phyloP scores from a whole-genome alignment of 2,888 invertebrate genomes.

The Eristalis tenax region DNA sequence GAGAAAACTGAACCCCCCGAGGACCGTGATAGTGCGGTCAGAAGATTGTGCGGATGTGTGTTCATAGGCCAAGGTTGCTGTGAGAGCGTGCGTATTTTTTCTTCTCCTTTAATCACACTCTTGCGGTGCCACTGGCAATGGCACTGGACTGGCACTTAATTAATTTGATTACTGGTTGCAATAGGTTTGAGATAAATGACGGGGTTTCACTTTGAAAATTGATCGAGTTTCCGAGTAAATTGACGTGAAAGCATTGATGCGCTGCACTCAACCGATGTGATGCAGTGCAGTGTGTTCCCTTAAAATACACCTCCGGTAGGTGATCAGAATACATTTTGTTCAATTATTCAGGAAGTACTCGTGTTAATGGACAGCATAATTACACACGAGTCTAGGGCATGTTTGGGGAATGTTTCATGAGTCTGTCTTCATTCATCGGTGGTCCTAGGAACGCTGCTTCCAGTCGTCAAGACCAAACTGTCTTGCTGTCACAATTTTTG shows the following conservation, averaged over 20 bases:
- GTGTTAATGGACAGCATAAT: neutral
- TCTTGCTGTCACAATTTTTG: too few relatives aligned
- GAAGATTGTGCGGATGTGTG: constrained; percentile 9
- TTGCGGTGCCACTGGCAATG: neutral
- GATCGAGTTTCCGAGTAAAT: constrained; percentile 7
- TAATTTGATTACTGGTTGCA: constrained; percentile 51
- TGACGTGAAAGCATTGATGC: constrained; percentile 2
- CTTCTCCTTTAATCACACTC: constrained; percentile 51
- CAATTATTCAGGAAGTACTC: neutral
- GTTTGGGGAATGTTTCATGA: too few relatives aligned
- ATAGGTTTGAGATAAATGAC: constrained; percentile 33
- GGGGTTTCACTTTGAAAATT: constrained; percentile 33
- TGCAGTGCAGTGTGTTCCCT: neutral
- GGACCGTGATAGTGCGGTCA: constrained; percentile 13
- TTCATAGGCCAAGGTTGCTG: constrained; percentile 64
- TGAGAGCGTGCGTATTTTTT: neutral
- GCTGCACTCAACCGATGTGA: neutral
- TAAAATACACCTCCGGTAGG: neutral
- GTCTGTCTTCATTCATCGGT: too few relatives aligned
- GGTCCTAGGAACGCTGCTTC: too few relatives aligned
- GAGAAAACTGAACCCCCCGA: constrained; percentile 43
- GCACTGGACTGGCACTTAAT: constrained; percentile 42
- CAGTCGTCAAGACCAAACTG: too few relatives aligned
- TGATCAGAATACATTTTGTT: neutral
- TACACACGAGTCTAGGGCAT: neutral